Conservation (phyloP, 2,797 vertebrate genomes). For the Propithecus perrieri region DNA sequence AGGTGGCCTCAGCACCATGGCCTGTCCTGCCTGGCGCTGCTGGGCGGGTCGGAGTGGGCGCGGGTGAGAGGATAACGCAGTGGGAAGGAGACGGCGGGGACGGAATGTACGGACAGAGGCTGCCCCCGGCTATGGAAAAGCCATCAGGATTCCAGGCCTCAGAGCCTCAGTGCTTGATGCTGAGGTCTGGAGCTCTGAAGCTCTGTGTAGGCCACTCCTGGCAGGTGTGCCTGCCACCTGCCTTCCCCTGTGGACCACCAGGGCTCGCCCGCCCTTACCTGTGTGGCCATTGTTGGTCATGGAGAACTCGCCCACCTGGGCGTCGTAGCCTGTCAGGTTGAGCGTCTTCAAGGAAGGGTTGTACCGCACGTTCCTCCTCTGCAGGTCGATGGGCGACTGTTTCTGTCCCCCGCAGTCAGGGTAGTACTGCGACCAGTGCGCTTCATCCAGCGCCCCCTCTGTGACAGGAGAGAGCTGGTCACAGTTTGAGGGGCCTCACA, state of each 20-base stretch:
- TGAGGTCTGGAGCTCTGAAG: not conserved
- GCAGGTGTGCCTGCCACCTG: not conserved
- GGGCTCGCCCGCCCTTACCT: constrained; percentile 82
- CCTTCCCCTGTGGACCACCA: accelerated
- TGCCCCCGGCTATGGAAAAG: accelerated
- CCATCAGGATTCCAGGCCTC: not conserved
- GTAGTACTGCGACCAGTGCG: constrained; percentile 89
- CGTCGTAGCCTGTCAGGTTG: constrained; percentile 86
- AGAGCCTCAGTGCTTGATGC: not conserved
- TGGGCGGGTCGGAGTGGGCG: accelerated
- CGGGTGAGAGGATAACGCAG: accelerated
- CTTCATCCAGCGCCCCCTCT: constrained; percentile 90
- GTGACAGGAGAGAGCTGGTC: not conserved
- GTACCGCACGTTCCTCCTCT: constrained; percentile 86
- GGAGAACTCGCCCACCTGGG: constrained; percentile 81
- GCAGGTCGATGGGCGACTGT: constrained; percentile 94
- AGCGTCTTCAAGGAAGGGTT: constrained; percentile 86
- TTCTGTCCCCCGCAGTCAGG: constrained; percentile 86
- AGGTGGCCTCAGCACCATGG: accelerated
- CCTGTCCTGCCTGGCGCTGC: accelerated
- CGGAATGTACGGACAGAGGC: accelerated
- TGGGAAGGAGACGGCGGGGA: accelerated
- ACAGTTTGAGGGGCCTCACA: not conserved
- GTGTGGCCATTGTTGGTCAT: constrained; percentile 95
- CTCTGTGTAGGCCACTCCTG: accelerated